These are phyloP conservation scores for Pogonocherus hispidulus DNA, from an alignment of 2,888 invertebrate species.

Conservation along the genomic window DNA sequence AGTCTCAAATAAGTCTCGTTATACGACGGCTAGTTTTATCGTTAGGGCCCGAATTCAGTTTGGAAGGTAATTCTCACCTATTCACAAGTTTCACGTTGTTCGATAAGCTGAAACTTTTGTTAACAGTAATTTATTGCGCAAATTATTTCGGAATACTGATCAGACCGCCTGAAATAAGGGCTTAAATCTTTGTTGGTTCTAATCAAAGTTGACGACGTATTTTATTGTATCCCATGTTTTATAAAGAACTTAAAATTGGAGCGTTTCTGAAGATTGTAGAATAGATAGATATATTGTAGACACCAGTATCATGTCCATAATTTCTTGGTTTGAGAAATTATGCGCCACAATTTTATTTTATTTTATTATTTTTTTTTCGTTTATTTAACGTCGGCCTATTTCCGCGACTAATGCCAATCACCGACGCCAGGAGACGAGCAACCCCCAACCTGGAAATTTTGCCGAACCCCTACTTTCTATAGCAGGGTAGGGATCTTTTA, in stretches of 20 bases:
- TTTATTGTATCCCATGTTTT: not conserved
- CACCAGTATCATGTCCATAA: too few species aligned
- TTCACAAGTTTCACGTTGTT: slow-evolving; percentile 33
- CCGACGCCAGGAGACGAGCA: too few species aligned
- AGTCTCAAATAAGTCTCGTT: not conserved
- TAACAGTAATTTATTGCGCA: slow-evolving; percentile 29
- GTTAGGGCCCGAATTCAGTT: slow-evolving; percentile 32
- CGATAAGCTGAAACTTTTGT: slow-evolving; percentile 33
- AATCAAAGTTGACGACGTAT: not conserved
- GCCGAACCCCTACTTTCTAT: too few species aligned
- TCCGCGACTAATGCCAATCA: too few species aligned
- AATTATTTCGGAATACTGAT: slow-evolving; percentile 28
- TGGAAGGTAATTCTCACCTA: slow-evolving; percentile 39
- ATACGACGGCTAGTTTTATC: slow-evolving; percentile 32
- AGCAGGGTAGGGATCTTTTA: too few species aligned
- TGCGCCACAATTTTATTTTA: too few species aligned
- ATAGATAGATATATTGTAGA: too few species aligned
- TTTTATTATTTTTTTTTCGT: too few species aligned
- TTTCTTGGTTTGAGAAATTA: too few species aligned
- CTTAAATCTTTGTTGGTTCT: slow-evolving; percentile 4
- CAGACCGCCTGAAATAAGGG: slow-evolving; percentile 1
- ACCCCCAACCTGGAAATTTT: too few species aligned
- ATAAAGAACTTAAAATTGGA: not conserved
- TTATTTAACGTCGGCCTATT: too few species aligned
- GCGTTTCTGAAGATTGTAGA: too few species aligned